phyloP scores from a whole-genome alignment of 1,140 invertebrate genomes.

The Diploscapter pachys region DNA sequence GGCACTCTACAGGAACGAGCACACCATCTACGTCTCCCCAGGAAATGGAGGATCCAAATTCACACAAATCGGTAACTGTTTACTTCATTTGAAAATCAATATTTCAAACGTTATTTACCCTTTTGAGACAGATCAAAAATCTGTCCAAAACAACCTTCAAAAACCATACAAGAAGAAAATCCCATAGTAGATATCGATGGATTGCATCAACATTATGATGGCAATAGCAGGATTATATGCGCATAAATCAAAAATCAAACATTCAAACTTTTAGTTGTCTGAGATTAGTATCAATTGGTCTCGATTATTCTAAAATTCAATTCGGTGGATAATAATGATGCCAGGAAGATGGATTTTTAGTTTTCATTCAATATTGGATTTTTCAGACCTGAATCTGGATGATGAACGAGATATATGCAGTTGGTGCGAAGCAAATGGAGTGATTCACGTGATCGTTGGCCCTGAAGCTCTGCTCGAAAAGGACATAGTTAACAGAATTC shows the following conservation, averaged over 20 bases:
- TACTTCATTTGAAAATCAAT: neutral
- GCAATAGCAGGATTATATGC: no score
- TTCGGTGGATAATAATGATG: no score
- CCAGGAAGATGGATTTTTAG: no score
- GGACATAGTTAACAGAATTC: slow-evolving; percentile 61
- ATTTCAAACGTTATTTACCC: neutral
- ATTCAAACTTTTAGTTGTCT: no score
- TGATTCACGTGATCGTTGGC: slow-evolving; percentile 80
- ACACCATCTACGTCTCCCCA: slow-evolving; percentile 75
- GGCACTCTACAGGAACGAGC: slow-evolving; percentile 78
- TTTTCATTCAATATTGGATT: no score
- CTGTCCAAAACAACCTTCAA: slow-evolving; percentile 14
- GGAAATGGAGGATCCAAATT: slow-evolving; percentile 70
- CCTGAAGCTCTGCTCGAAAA: slow-evolving; percentile 88
- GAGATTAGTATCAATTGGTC: no score
- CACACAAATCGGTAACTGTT: slow-evolving; percentile 64
- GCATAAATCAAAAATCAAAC: no score
- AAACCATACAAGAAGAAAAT: no score
- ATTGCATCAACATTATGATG: no score
- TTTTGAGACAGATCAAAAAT: neutral
- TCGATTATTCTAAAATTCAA: no score
- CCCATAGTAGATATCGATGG: no score
- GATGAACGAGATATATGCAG: slow-evolving; percentile 65
- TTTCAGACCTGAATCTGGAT: slow-evolving; percentile 47
- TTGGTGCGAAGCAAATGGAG: slow-evolving; percentile 73